These are phyloP conservation scores for Poecilia latipinna DNA, from an alignment of 2,113 vertebrate genomes.

Conservation along the genomic window DNA sequence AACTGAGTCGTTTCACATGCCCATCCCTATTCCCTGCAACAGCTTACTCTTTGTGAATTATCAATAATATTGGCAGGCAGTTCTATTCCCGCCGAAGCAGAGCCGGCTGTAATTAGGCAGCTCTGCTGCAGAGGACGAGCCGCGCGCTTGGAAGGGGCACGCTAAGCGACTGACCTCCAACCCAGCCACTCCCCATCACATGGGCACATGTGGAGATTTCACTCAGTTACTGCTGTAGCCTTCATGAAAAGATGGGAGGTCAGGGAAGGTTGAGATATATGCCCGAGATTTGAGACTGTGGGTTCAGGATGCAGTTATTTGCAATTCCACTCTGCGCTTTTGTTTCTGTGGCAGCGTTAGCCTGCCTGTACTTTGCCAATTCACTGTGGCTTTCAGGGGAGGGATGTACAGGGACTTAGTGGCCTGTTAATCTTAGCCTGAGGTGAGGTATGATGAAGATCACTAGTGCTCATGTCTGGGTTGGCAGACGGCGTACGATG, in stretches of 20 bases:
- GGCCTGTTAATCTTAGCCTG: constrained; percentile 73
- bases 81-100: constrained; percentile 63
- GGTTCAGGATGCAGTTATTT: constrained; percentile 10
- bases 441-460: constrained; percentile 75
- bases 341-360: constrained; percentile 11
- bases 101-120: constrained; percentile 73
- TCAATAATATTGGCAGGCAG: constrained; percentile 77
- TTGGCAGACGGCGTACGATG: constrained; percentile 47
- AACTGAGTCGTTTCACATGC: constrained; percentile 69
- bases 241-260: constrained; percentile 14
- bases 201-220: constrained; percentile 26
- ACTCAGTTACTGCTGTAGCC: constrained; percentile 22
- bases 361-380: constrained; percentile 27
- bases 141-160: constrained; percentile 47
- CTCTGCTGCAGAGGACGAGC: constrained; percentile 59
- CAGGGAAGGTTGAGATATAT: constrained; percentile 18
- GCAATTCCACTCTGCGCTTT: constrained; percentile 1
- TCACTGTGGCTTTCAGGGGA: constrained; percentile 42
- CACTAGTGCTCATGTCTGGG: constrained; percentile 66
- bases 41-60: constrained; percentile 78
- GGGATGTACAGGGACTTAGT: constrained; percentile 62
- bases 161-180: constrained; percentile 31
- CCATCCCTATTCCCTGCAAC: constrained; percentile 69
- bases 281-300: neutral
- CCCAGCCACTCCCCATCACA: constrained; percentile 17